Evolutionary conservation across 2,113 vertebrate species (phyloP), one percentile per base, ranked within the genome.

Genomic region (Pedionomus torquatus): DNA sequence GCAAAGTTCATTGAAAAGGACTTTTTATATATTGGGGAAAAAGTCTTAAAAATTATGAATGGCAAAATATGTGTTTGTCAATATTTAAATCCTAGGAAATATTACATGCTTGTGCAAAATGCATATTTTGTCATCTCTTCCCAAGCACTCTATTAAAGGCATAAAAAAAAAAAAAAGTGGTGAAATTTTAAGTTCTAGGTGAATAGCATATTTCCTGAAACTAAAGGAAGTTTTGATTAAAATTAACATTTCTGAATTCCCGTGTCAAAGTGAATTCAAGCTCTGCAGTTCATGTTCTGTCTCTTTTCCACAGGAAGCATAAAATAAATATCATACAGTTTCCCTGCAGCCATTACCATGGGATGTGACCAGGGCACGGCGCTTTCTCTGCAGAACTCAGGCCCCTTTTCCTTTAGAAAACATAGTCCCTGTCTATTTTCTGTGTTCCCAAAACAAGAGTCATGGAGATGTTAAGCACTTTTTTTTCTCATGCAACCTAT

Each of bases 101-200:
- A 84, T n/a, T 83, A 41, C 60, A 64, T 87, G 19, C 26, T 89
- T 48, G 25, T 86, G 26, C 21, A 75, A 89, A 89, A 94, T 48
- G 11, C 33, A 21, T 70, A 84, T 94, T 95, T 97, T 89, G 9
- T 87, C 52, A 48, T 79, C 48, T 83, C 77, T 93, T 93, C 93
- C 80, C 79, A 97, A 91, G 35, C 48, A 83, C 71, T 83, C 88
- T 86, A 86, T 80, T 94, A 87, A 93, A 71, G 25, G 30, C 61
- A 90, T 97, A 94, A 93, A 95, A 95, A 79, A 78, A 79, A 78
- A 97, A 98, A 98, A 97, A 90, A 80, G 76, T 91, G 87, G 94
- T 94, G 89, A 96, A 97, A 93, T 78, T 95, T 91, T 57, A 92
- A 86, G 70, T 75, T 66, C 72, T 92, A 70, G 80, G 71, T 93